Conservation (phyloP, 2,797 vertebrate genomes). For the Chaenodraco wilsoni region DNA sequence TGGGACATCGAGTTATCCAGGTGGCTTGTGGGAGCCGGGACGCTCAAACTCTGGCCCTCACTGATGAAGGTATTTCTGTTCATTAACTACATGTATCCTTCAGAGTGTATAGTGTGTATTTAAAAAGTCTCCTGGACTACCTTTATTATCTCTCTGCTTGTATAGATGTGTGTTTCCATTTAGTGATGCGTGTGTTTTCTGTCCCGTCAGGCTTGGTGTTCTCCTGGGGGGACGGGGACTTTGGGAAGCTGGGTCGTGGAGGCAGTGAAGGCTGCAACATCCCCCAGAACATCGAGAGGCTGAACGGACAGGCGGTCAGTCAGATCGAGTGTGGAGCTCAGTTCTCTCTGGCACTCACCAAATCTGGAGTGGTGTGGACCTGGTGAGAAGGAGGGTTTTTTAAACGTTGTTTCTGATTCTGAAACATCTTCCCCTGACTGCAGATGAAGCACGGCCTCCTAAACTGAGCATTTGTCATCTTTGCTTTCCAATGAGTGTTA, state of each 20-base stretch:
- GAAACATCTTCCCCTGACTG: too few species aligned
- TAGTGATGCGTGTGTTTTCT: background rate
- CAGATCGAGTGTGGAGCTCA: conserved; percentile 99
- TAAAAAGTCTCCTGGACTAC: too few species aligned
- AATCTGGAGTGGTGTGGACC: conserved; percentile 99
- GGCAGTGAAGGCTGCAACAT: conserved; percentile 99
- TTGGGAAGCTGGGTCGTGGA: conserved; percentile 96
- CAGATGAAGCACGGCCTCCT: too few species aligned
- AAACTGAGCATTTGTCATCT: background rate
- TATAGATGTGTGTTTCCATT: conserved; percentile 4
- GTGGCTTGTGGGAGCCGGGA: conserved; percentile 98
- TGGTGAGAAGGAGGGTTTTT: conserved; percentile 83
- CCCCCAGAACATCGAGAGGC: conserved; percentile 97
- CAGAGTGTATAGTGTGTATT: too few species aligned
- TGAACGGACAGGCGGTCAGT: conserved; percentile 95
- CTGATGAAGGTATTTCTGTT: conserved; percentile 91
- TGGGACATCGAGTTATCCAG: conserved; percentile 96
- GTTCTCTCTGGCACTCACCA: conserved; percentile 97
- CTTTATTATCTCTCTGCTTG: background rate
- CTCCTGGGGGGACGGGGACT: conserved; percentile 99
- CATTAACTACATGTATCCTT: background rate
- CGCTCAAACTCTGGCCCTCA: conserved; percentile 95
- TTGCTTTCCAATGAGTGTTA: background rate
- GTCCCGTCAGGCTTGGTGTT: conserved; percentile 90
- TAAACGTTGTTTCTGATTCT: too few species aligned